Evolutionary conservation across 2,888 invertebrate species (phyloP), one percentile per base, ranked within the genome.

Genomic region (Dryadula phaetusa): DNA sequence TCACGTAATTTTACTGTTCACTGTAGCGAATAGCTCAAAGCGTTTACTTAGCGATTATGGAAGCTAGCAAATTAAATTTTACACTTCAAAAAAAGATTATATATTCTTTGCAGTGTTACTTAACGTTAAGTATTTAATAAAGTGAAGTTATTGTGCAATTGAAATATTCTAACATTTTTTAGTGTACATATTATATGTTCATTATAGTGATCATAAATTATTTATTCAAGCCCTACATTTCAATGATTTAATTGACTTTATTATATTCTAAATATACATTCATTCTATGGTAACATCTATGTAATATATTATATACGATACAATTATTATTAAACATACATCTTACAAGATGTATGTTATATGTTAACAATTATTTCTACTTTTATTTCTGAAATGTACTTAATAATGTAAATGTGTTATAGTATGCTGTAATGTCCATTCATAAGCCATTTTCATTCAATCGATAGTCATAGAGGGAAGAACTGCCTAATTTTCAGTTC

Each of bases 1-100:
- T 74, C 77, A 67, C 70, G 67, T 69, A 67, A 71, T 66, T 70
- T 67, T 64, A 62, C 67, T 66, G 70, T 60, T 46, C 65, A 47
- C 64, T 66, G 67, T 65, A 62, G 58, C 72, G 70, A 69, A 62
- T 53, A 66, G 56, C 67, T 61, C 46, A 32, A 58, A 68, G 52
- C 67, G 63, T 68, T 68, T 56, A 58, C 68, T 67, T 42, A 71
- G 67, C 58, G 62, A 62, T 69, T 69, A 62, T 49, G 65, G 56
- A 65, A 62, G 46, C 54, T 49, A 62, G 62, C 54, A 69, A 66
- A 62, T 65, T 65, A 58, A 58, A 66, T 62, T 68, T 56, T 42
- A 61, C 54, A 61, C 64, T 61, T 62, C 18, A 25, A 16, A 56
- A 42, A 52, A 28, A 14, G 2, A 52, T 37, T 14, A 22, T 8